Percentiles rank a stretch among this genome's conserved stretches.
These are phyloP conservation scores for Crenuchus spilurus DNA, from an alignment of 2,797 vertebrate genomes.

Conservation along the genomic window DNA sequence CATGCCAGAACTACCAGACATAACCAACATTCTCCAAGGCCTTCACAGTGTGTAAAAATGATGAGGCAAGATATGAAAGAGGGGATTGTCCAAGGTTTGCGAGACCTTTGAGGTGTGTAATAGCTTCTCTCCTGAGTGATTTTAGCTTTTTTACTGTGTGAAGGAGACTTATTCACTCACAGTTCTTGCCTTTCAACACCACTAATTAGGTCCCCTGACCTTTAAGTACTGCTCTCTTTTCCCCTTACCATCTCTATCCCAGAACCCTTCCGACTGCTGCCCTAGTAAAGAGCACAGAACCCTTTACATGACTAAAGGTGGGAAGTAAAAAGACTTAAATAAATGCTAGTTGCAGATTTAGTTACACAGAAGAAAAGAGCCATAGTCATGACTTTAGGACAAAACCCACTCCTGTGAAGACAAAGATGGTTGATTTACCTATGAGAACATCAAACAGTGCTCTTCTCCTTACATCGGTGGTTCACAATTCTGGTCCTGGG, in stretches of 20 bases:
- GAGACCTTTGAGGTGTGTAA: slow-evolving; percentile 42
- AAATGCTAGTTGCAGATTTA: too few relatives aligned
- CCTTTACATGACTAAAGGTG: neutral
- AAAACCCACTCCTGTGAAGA: neutral
- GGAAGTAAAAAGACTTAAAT: neutral
- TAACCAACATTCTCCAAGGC: neutral
- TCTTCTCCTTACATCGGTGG: too few relatives aligned
- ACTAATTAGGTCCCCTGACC: slow-evolving; percentile 59
- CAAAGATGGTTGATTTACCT: too few relatives aligned
- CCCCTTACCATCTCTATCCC: neutral
- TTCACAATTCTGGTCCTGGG: neutral
- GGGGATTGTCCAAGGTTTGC: slow-evolving; percentile 50
- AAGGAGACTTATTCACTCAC: slow-evolving; percentile 48
- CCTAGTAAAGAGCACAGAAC: neutral
- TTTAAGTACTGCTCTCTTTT: slow-evolving; percentile 15
- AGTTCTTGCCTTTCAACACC: slow-evolving; percentile 44
- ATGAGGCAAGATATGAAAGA: slow-evolving; percentile 53
- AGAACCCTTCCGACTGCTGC: neutral
- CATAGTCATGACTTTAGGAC: too few relatives aligned
- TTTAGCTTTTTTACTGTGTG: slow-evolving; percentile 50
- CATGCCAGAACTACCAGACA: neutral
- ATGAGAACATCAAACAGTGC: too few relatives aligned
- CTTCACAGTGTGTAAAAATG: slow-evolving; percentile 10
- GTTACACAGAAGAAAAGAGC: too few relatives aligned
- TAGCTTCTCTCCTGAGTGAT: neutral